A percentile compares a stretch with the other conserved stretches of the same genome.
These are phyloP conservation scores for Temnothorax nylanderi DNA, from an alignment of 1,140 invertebrate species.

Conservation along the genomic window DNA sequence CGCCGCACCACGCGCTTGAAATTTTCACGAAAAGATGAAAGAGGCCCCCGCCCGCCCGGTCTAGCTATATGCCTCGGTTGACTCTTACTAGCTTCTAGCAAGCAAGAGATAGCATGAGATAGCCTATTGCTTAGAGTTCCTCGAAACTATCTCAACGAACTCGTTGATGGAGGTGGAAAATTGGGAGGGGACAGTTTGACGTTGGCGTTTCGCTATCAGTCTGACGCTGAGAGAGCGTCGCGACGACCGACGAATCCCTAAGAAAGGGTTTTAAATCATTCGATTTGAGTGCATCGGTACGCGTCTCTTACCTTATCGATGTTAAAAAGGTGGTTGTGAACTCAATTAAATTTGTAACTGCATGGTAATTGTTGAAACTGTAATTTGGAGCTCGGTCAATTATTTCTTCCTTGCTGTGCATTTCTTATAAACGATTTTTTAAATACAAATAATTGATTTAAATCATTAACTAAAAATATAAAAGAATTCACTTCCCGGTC, in stretches of 20 bases:
- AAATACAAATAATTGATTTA: background rate
- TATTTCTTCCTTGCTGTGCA: background rate
- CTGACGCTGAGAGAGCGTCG: slow-evolving; percentile 72
- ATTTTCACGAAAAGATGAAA: slow-evolving; percentile 68
- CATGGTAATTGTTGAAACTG: background rate
- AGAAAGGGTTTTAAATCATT: slow-evolving; percentile 44
- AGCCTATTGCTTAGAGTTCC: slow-evolving; percentile 65
- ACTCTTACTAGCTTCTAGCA: slow-evolving; percentile 24
- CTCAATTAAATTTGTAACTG: background rate
- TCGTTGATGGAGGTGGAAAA: slow-evolving; percentile 71
- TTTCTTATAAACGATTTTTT: background rate
- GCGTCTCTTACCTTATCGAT: background rate
- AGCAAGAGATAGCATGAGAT: slow-evolving; percentile 6
- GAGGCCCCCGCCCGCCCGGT: slow-evolving; percentile 35
- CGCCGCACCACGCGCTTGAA: slow-evolving; percentile 10
- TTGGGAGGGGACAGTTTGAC: slow-evolving; percentile 69
- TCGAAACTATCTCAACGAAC: slow-evolving; percentile 64
- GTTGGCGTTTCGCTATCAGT: slow-evolving; percentile 74
- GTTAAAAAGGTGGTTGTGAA: background rate
- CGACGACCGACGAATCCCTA: slow-evolving; percentile 65
- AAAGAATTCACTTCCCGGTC: background rate
- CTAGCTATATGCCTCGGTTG: slow-evolving; percentile 22
- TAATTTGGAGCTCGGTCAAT: background rate
- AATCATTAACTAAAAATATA: background rate
- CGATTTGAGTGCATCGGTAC: slow-evolving; percentile 13